Base-by-base conservation (phyloP, 2,797 vertebrate genomes). In the Hozukius guyotensis region DNA sequence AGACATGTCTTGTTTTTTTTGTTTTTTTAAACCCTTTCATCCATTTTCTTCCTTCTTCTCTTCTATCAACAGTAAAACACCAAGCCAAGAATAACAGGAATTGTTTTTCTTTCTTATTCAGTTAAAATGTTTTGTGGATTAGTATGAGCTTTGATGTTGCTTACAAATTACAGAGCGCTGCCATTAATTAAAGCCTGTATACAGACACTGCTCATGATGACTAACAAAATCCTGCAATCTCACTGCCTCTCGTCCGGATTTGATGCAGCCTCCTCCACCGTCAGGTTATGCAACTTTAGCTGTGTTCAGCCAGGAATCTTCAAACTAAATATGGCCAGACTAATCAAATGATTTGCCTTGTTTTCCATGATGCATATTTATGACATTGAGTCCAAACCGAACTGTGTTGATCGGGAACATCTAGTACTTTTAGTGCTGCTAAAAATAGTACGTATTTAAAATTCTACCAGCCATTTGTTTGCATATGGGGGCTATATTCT, bases 101-200 rank as follows among this genome's bases (percentile, higher is more conserved):
- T 80, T 80, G 87, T 87, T 92, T 85, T 87, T 84, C 77, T 88
- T 91, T 88, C 29, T 76, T 81, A 80, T 76, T 75, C 83, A 88
- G 87, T 94, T 89, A 87, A 90, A 95, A 92, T 87, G 72, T 94
- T 94, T 92, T 88, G 84, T 85, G 89, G 87, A 84, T 94, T 92
- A 91, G 83, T 72, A 14, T 55, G 22, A 85, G 78, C 94, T 96
- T 96, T 96, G 94, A 96, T 94, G 95, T 95, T 87, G 78, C 87
- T 89, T 86, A 90, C 77, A 95, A 95, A 89, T 89, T 84, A 82
- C 80, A 87, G 82, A 85, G 91, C 84, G 76, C 89, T 95, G 93
- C 89, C 90, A 92, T 95, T 96, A 95, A 96, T 96, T 96, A 93
- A 87, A 92, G 92, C 91, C 88, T 90, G 90, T 90, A 55, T 87